These are phyloP conservation scores for Arion vulgaris DNA, from an alignment of 1,140 invertebrate species.

Conservation along the genomic window DNA sequence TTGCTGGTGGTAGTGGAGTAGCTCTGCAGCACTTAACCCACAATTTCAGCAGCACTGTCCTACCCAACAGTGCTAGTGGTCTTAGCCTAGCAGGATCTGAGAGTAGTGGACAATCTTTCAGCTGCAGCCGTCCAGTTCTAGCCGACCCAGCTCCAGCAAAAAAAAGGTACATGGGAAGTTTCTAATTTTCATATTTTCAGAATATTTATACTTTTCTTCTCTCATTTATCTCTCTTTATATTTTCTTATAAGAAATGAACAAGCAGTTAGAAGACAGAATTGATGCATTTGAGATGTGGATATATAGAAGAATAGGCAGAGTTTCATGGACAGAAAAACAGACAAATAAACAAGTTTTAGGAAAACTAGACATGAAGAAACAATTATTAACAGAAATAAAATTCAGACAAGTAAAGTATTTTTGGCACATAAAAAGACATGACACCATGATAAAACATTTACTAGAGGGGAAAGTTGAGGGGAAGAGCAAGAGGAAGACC, in stretches of 20 bases:
- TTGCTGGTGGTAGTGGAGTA: slow-evolving; percentile 51
- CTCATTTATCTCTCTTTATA: neutral
- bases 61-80: slow-evolving; percentile 47
- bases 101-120: neutral
- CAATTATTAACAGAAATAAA: too few relatives aligned
- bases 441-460: too few relatives aligned
- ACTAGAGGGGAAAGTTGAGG: too few relatives aligned
- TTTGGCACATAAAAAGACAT: too few relatives aligned
- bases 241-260: neutral
- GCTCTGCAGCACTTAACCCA: slow-evolving; percentile 52
- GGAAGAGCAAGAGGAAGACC: too few relatives aligned
- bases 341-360: too few relatives aligned
- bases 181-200: neutral
- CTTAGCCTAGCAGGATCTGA: neutral
- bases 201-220: neutral
- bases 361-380: too few relatives aligned
- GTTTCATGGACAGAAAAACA: too few relatives aligned
- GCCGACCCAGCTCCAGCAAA: slow-evolving; percentile 35
- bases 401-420: too few relatives aligned
- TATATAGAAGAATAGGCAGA: too few relatives aligned
- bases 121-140: neutral
- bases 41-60: slow-evolving; percentile 38
- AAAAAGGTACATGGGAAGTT: slow-evolving; percentile 25
- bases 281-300: too few relatives aligned
- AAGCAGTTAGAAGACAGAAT: too few relatives aligned